Evolutionary conservation across 2,797 vertebrate species (phyloP), one percentile per base, ranked within the genome.

Genomic region (Thamnophis elegans): DNA sequence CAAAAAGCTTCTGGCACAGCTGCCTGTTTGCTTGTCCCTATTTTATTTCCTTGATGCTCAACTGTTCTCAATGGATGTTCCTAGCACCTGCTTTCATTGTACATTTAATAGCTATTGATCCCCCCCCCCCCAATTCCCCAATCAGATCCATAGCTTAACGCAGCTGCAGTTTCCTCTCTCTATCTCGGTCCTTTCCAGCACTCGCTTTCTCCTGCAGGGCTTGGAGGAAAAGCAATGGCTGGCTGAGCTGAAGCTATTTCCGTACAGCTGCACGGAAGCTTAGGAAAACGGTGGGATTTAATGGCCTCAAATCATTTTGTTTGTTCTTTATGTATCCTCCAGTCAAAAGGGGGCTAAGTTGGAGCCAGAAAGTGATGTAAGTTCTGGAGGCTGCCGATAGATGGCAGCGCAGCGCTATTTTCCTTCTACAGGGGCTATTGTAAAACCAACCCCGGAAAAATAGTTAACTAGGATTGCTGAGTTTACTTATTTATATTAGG

Each of bases 231-330:
- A 68, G 60, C 22, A 42, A 51, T 87, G 82, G 51, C 13, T 32
- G 28, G 78, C 53, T 85, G 88, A 58, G 25, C 42, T 58, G 65
- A 68, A 90, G 85, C 42, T 28, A 87, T 93, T 91, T 91, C 86
- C 55, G 47, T 85, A 25, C 86, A 89, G 90, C 56, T 55, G 68
- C 65, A 62, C 20, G 32, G 90, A 59, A 88, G 56, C 47, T 55
- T n/a, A 14, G 54, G 85, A 47, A 1, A 51, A 62, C 54, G 58
- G 25, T 51, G 22, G 9, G 25, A 78, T 55, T 88, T 58, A 85
- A 28, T 62, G 56, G n/a, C 88, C 16, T 85, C 36, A 18, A 18
- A 13, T 62, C 54, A 20, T 25, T 82, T 65, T 18, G 13, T 85
- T 51, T 32, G 42, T 56, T 55, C 26, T 58, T 82, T 82, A 22